Conservation (phyloP, 1,140 invertebrate species). For the Dreissena polymorpha region DNA sequence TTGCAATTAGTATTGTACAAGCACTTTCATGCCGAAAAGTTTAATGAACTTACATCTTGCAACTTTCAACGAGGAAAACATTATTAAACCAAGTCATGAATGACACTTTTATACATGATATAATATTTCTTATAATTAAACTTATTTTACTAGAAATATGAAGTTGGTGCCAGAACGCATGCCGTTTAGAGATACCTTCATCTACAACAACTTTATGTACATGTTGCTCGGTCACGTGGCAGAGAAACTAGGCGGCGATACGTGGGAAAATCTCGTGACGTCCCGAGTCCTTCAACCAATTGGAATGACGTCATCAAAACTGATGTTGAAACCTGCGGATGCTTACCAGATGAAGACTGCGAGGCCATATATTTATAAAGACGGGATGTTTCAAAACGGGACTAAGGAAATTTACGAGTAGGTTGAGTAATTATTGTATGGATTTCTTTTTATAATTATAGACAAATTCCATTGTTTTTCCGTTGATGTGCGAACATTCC, state of each 20-base stretch:
- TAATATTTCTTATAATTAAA: no score
- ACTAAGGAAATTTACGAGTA: no score
- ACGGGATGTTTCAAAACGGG: background rate
- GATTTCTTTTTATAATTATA: no score
- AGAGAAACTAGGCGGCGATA: constrained; percentile 42
- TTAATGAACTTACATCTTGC: no score
- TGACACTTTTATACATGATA: no score
- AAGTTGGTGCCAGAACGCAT: constrained; percentile 52
- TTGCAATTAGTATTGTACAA: no score
- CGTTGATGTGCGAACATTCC: no score
- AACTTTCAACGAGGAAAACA: no score
- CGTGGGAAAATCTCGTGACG: constrained; percentile 60
- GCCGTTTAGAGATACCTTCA: constrained; percentile 53
- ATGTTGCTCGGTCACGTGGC: constrained; percentile 62
- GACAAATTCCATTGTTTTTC: no score
- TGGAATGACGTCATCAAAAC: constrained; percentile 58
- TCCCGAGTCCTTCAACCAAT: constrained; percentile 60
- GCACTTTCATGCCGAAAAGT: no score
- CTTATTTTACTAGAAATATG: constrained; percentile 52
- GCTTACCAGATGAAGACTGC: constrained; percentile 41
- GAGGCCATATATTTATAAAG: constrained; percentile 21
- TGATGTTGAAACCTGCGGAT: constrained; percentile 42
- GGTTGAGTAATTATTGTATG: no score
- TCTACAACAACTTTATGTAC: constrained; percentile 69
- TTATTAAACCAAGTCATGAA: no score